Evolutionary conservation across 2,113 vertebrate genomes (phyloP).

Genomic region (Anolis sagrei): DNA sequence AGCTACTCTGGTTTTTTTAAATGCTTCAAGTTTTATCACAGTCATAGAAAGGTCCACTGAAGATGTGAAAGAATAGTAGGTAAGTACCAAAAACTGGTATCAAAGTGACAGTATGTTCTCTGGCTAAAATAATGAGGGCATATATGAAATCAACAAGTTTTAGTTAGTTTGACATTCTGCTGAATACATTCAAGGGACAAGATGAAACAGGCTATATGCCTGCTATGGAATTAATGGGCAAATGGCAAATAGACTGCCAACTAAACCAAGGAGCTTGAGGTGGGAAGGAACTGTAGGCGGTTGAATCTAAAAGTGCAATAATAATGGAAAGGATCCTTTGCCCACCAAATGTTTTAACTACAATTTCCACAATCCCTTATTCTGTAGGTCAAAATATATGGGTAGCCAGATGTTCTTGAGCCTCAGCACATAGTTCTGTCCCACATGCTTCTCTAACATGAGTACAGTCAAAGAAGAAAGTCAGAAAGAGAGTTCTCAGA

Average conservation of each 20-base stretch:
- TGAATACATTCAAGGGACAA: not conserved
- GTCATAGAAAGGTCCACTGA: not conserved
- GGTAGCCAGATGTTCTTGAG: not conserved
- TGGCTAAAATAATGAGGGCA: not conserved
- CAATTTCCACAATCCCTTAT: not conserved
- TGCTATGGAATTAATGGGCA: not conserved
- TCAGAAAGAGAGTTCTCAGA: not conserved
- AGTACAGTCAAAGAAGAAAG: not conserved
- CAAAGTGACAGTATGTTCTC: not conserved
- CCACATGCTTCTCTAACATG: not conserved
- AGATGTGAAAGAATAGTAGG: too few relatives aligned
- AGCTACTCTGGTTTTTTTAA: not conserved
- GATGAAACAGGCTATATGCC: not conserved
- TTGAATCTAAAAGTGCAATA: not conserved
- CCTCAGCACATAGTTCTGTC: too few relatives aligned
- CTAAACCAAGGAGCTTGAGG: not conserved
- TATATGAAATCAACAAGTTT: not conserved
- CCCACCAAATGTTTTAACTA: not conserved
- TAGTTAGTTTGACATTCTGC: not conserved
- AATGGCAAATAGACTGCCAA: not conserved
- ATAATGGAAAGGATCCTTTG: not conserved
- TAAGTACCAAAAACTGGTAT: not conserved
- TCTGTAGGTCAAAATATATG: not conserved
- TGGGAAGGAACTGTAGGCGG: not conserved
- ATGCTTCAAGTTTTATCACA: not conserved